Evolutionary conservation across 2,113 vertebrate genomes (phyloP).

Genomic region (Prochilodus magdalenae): DNA sequence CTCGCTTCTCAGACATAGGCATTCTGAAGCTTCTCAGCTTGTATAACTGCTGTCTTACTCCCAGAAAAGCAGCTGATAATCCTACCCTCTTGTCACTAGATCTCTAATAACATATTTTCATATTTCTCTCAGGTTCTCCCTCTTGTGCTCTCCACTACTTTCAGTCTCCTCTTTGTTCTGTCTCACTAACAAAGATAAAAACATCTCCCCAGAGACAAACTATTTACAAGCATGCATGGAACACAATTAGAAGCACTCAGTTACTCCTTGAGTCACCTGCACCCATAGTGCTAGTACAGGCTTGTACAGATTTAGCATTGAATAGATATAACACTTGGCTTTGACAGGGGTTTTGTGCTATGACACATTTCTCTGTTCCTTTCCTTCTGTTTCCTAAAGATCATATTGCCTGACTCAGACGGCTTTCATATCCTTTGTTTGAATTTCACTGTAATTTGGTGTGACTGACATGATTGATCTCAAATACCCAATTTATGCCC

Average conservation of each 20-base stretch:
- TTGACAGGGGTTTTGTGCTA: background rate
- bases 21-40: slow-evolving; percentile 77
- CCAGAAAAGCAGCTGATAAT: slow-evolving; percentile 19
- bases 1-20: slow-evolving; percentile 72
- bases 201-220: slow-evolving; percentile 33
- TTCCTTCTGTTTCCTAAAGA: slow-evolving; percentile 8
- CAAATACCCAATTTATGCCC: background rate
- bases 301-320: background rate
- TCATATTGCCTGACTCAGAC: slow-evolving; percentile 9
- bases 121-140: slow-evolving; percentile 11
- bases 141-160: slow-evolving; percentile 31
- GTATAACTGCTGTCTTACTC: slow-evolving; percentile 75
- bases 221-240: slow-evolving; percentile 19
- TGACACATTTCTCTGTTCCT: background rate
- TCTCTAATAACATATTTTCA: background rate
- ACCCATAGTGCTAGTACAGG: background rate
- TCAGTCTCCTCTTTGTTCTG: slow-evolving; percentile 19
- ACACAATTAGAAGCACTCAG: slow-evolving; percentile 15
- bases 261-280: background rate
- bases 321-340: background rate
- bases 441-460: slow-evolving; percentile 6
- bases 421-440: background rate
- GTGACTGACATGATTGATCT: slow-evolving; percentile 17
- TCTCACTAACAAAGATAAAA: slow-evolving; percentile 37
- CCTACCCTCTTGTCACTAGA: slow-evolving; percentile 4